Evolutionary conservation across 2,888 invertebrate species (phyloP), one percentile per base, ranked within the genome.

Genomic region (Hypsopygia costalis): DNA sequence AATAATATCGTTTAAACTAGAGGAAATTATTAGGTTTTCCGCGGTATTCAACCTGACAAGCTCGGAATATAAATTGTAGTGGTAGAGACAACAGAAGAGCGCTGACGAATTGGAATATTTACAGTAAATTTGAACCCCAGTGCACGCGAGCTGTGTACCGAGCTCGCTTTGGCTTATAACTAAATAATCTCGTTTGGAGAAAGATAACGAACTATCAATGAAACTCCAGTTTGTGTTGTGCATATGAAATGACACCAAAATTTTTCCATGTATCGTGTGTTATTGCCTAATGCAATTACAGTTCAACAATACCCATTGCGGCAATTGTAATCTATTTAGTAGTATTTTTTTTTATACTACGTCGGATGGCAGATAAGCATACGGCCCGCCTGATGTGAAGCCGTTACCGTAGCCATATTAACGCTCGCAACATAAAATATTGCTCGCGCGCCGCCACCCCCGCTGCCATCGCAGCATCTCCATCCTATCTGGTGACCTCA

Each of bases 201-300:
- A 64, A 61, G 61, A 62, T 71, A 69, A 68, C 65, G 66, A 70
- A 70, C 65, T 69, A 68, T 60, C 62, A 67, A 69, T 73, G 69
- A 65, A 64, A 58, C 52, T 44, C 47, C 46, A 47, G 55, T 59
- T 58, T 60, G 62, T 53, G 54, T 48, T 44, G 46, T 38, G 52
- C 55, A 65, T 66, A 58, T 60, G 40, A 63, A 62, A 55, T 63
- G 52, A 62, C 51, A 42, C 47, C 40, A 51, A 51, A n/a, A 54
- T 60, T 61, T 57, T 44, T 49, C 51, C 46, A 43, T 44, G 33
- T 38, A 42, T 42, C 40, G 28, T 27, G 34, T 33, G 21, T 22
- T 6, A 10, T 8, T 8, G 25, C 25, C 6, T 25, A 25, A 25
- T n/a, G 1, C 3, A n/a, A 25, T 25, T 25, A 25, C 25, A 25